Base-by-base conservation (phyloP, 37 sponge, comb jelly and placozoan species). In the Ephydatia muelleri region DNA sequence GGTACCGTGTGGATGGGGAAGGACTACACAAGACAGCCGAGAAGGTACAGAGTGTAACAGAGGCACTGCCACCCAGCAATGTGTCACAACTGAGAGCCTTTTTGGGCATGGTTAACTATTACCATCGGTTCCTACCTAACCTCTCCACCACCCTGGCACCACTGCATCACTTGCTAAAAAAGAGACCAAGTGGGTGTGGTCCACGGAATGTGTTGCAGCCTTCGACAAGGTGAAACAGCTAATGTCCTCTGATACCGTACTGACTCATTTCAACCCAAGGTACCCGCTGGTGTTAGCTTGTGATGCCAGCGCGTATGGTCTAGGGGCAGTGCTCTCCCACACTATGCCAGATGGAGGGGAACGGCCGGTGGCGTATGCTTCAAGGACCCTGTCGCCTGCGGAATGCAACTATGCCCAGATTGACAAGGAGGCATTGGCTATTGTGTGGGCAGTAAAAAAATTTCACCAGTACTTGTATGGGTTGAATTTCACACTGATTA, bases 251-350 rank as follows among this genome's bases (percentile, higher is more conserved):
- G 43, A 35, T 37, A 25, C 47, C 5, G 49, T 82, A 6, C 73
- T 82, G 34, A 43, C 37, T 33, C 49, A 69, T 27, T 82, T 69
- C 30, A 48, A 82, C 49, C 83, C 73, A 3, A 25, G 33, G 25
- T 26, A 34, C 34, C 26, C 23, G 25, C 49, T 82, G 73, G 38
- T 38, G 25, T 43, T 82, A 14, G 73, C 69, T 36, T 70, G 73
- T 35, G 83, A 82, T 37, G 83, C 83, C 21, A 72, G 47, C 16
- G 23, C 73, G 14, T 70, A 68, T 30, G 83, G 83, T 34, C 14
- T 82, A 23, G 83, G 83, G n/a, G 73, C 83, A 5, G 83, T 82
- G 30, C 49, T 82, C 25, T 35, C 83, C 3, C 79, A 78, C 75
- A 29, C 23, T 33, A 74, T 34, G 33, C 75, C 75, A 33, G 75